These are phyloP conservation scores for Megalurothrips usitatus DNA, from an alignment of 2,888 invertebrate genomes.

Conservation along the genomic window DNA sequence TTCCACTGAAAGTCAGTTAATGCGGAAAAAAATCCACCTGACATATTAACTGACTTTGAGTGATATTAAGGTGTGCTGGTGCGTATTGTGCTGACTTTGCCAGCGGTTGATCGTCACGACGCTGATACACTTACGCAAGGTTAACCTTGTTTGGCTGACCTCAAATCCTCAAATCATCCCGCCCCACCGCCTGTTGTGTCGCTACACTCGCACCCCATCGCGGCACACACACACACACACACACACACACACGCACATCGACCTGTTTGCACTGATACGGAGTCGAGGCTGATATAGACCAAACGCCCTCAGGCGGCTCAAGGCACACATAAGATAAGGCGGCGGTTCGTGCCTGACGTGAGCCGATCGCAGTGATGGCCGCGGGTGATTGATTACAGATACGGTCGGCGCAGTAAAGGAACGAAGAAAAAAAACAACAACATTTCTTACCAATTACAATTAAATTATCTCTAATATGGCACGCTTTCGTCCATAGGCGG, in stretches of 20 bases:
- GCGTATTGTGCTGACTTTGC: no score
- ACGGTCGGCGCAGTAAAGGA: background rate
- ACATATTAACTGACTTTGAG: no score
- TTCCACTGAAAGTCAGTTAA: no score
- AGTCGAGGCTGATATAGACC: background rate
- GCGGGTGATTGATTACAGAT: background rate
- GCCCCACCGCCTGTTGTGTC: background rate
- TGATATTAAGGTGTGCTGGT: no score
- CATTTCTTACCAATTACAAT: background rate
- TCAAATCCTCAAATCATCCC: background rate
- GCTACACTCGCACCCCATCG: background rate
- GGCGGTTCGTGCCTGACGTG: background rate
- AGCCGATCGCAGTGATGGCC: background rate
- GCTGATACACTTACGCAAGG: background rate
- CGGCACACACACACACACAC: background rate
- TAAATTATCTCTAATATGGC: no score
- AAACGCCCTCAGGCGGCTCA: background rate
- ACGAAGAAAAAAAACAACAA: background rate
- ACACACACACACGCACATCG: background rate
- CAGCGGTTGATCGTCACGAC: no score
- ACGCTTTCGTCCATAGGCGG: no score
- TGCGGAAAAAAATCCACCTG: no score
- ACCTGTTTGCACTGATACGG: no score
- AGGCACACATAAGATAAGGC: background rate
- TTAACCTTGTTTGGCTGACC: background rate